Evolutionary conservation across 2,797 vertebrate species (phyloP), one percentile per base, ranked within the genome.

Genomic region (Capromys pilorides): DNA sequence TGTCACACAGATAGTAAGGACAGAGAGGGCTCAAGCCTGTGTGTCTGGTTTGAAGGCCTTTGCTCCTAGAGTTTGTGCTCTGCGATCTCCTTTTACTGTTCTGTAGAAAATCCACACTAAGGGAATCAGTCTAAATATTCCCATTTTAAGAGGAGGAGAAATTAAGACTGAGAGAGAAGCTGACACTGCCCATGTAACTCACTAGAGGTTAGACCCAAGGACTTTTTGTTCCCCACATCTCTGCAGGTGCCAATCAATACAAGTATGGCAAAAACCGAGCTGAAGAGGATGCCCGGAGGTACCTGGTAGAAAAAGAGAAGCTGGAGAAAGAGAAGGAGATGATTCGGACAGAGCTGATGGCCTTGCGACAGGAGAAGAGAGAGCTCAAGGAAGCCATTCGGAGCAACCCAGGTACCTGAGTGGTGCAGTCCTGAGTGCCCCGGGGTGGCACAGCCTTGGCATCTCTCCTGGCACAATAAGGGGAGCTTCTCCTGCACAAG

Each of bases 201-300:
- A 18, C 31, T n/a, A 57, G 79, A 5, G 0, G 21, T 62, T 61
- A 73, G n/a, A 64, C 57, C 66, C 80, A 18, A 94, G 73, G 39
- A 26, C 26, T 26, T 84, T 86, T 45, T 84, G 13, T 54, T 86
- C 13, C 57, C 77, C 67, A 6, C 31, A 45, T 71, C 79, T 28
- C 2, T 28, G 13, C 97, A 99, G 99, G 98, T 97, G 99, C 99
- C 87, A 99, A 99, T 97, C 99, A 99, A 91, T 99, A 99, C 78
- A 99, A 99, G 91, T 99, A 99, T 0, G 99, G 99, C 79, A 99
- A 99, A 98, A 99, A 99, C 4, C 98, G 99, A 59, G 99, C 99
- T 0, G 99, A 99, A 96, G 99, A 99, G 96, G 99, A 99, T 0
- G 99, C 99, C 88, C 98, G 99, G 69, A 98, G 98, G 0, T 99